Base-by-base conservation (phyloP, 2,113 vertebrate genomes). In the Neolamprologus variostigma region DNA sequence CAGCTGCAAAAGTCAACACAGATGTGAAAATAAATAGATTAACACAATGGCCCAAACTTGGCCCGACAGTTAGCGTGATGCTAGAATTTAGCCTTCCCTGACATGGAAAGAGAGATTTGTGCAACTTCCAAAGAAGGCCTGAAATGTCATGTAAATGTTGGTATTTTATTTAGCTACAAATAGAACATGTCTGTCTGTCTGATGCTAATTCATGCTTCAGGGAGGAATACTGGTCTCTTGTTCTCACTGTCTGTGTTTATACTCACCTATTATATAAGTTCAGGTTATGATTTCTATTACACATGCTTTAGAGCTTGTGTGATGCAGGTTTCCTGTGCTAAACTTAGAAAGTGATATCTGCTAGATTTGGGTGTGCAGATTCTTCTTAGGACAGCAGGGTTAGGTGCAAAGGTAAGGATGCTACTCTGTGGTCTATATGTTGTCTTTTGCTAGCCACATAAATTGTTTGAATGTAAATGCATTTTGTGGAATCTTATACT, bases 1-100 rank as follows among this genome's bases (percentile, higher is more conserved):
- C 91, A 94, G 94, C 94, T 95, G 93, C 86, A 86, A 66, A 45
- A 90, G 83, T 87, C 83, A 28, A n/a, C 84, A 85, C 87, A 76
- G 91, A 93, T 92, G 89, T 94, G 88, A 90, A 90, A 95, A 92
- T 92, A 96, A 92, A 95, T 88, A 93, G 76, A 94, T 93, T 89
- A 94, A 91, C 92, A 89, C 91, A 86, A 79, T 35, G 86, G 76
- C 71, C 79, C 66, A 86, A 88, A 85, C 88, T 50, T 68, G 55
- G 54, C 28, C 61, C 11, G 68, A 92, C 85, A 91, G 87, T 87
- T 83, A n/a, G 31, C 17, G 10, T 63, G 57, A 66, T 82, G 54
- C 84, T 86, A 11, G 53, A 87, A 59, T 81, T 42, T 84, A 59
- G 66, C 55, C 81, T 92, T 73, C 71, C 54, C 35, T 87, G 37